Evolutionary conservation across 2,797 vertebrate species (phyloP).

Genomic region (Sarcophilus harrisii): DNA sequence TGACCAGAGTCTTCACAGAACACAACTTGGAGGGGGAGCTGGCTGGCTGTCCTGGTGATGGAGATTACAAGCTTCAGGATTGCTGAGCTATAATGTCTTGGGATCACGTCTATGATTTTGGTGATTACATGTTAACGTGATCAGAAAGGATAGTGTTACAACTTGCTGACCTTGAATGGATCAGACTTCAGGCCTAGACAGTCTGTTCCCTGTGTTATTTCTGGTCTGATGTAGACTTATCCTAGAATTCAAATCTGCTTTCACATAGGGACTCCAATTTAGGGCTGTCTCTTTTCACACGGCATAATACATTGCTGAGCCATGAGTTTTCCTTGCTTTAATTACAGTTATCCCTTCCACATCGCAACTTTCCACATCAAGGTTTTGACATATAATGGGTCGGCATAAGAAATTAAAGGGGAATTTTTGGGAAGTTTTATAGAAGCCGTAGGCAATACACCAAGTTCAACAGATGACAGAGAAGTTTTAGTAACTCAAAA

Average conservation of each 20-base stretch:
- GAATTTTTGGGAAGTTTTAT: not conserved
- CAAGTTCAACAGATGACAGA: not conserved
- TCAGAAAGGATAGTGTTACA: not conserved
- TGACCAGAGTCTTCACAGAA: not conserved
- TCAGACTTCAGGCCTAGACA: conserved; percentile 23
- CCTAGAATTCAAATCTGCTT: not conserved
- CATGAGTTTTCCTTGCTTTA: not conserved
- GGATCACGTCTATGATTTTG: conserved; percentile 57
- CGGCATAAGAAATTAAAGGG: not conserved
- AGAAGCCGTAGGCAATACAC: not conserved
- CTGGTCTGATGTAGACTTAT: not conserved
- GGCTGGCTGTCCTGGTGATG: not conserved
- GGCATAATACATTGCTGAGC: not conserved
- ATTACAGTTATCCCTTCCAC: not conserved
- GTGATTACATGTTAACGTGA: conserved; percentile 43
- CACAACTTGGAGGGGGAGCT: conserved; percentile 15
- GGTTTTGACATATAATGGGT: not conserved
- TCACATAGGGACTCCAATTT: not conserved
- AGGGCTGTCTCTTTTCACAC: not conserved
- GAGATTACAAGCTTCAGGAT: conserved; percentile 54
- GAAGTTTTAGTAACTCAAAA: not conserved
- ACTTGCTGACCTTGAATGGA: conserved; percentile 26
- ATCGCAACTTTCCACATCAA: not conserved
- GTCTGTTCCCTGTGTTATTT: conserved; percentile 27
- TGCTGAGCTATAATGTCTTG: conserved; percentile 57